Evolutionary conservation across 2,797 vertebrate genomes (phyloP).

Genomic region (Nasua narica): DNA sequence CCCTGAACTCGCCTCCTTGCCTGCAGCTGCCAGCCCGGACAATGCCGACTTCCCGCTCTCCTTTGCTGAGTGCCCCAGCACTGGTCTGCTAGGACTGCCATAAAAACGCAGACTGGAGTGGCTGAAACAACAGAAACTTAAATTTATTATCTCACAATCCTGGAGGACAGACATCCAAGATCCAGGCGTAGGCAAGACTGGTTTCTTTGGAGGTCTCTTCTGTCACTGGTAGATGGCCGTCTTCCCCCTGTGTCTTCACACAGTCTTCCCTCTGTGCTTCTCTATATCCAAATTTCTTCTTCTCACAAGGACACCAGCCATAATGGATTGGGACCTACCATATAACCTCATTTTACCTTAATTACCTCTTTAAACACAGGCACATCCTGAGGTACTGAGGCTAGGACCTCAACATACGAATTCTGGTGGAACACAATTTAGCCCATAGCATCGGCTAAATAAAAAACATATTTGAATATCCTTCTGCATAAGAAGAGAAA

Average conservation of each 20-base stretch:
- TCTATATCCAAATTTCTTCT: not conserved
- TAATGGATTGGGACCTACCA: not conserved
- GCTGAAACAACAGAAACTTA: not conserved
- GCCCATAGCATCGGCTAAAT: not conserved
- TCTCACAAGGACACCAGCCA: not conserved
- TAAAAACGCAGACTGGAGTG: not conserved
- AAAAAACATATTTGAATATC: not conserved
- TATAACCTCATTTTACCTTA: not conserved
- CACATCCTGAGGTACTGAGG: not conserved
- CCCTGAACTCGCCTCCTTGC: not conserved
- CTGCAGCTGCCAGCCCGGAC: not conserved
- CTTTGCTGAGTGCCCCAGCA: not conserved
- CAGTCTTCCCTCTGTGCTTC: not conserved
- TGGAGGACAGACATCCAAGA: not conserved
- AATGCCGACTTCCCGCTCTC: not conserved
- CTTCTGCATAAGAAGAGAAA: not conserved
- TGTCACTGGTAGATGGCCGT: not conserved
- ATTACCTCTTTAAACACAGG: not conserved
- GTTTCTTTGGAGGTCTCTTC: not conserved
- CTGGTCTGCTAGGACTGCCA: not conserved
- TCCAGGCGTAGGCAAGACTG: not conserved
- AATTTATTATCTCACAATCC: not conserved
- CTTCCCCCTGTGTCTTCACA: not conserved
- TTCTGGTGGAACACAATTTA: not conserved
- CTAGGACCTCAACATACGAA: not conserved